Base-by-base conservation (phyloP, 2,797 vertebrate genomes). In the Microctenopoma steveboyesi region DNA sequence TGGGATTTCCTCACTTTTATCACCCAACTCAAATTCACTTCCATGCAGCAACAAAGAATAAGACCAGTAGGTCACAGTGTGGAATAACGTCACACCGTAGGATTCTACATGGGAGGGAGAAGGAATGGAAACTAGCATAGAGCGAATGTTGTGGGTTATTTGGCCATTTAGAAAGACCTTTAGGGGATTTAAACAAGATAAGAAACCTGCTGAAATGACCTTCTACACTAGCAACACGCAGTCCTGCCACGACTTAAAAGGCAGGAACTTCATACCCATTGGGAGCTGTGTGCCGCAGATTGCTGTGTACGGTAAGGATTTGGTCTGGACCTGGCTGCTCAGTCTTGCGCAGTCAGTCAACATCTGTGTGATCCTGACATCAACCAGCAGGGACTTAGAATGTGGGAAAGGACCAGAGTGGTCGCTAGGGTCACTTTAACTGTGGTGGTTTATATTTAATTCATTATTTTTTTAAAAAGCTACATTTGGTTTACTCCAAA, bases 61-160 rank as follows among this genome's bases (percentile, higher is more conserved):
- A 81, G 69, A 84, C 78, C 69, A 55, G 62, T 22, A 63, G 74
- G 79, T 81, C 66, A 76, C 0, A 22, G 78, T 66, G 73, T 47
- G 70, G 40, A 78, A 39, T 48, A 74, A 70, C 27, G 46, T 64
- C 50, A 78, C 64, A 22, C 61, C 67, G 68, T 83, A 76, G 78
- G 75, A 75, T 5, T 73, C 65, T 72, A 74, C 78, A 76, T 68
- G 83, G 55, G 74, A 85, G 83, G 55, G 74, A 85, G 68, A 79
- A 75, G 76, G 65, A 84, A 66, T 33, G 46, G 75, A 69, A 67
- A 70, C 35, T 61, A 67, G 74, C 56, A 71, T 64, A 82, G 61
- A 69, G 43, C 63, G 46, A 79, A 79, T 65, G 37, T 28, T 27
- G 48, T n/a, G 11, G n/a, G 4, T 45, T 16, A 27, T 28, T 55